A percentile compares a stretch with the other conserved stretches of the same genome.
phyloP scores from a whole-genome alignment of 2,797 vertebrate species.

The Acrossocheilus wenchowensis region DNA sequence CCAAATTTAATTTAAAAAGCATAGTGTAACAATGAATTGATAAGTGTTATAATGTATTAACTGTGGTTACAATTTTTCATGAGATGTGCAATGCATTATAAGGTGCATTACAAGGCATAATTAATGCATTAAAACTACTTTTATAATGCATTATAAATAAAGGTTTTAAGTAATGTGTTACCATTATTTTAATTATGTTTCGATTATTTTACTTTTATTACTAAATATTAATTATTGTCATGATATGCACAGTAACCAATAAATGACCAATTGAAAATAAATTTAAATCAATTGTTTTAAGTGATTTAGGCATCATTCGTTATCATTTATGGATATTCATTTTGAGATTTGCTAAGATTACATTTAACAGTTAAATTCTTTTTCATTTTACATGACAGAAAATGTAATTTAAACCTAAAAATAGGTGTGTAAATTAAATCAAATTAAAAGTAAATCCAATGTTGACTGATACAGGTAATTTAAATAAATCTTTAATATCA shows the following conservation, averaged over 20 bases:
- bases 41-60: not conserved
- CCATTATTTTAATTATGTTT: not conserved
- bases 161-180: not conserved
- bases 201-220: not conserved
- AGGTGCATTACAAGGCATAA: not conserved
- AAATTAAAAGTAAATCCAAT: not conserved
- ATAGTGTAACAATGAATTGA: not conserved
- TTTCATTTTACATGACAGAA: not conserved
- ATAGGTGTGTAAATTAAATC: not conserved
- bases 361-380: not conserved
- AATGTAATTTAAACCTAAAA: not conserved
- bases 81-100: not conserved
- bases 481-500: not conserved
- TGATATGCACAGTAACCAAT: not conserved
- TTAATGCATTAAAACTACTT: not conserved
- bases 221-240: not conserved
- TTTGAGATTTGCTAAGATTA: not conserved
- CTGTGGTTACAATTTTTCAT: not conserved
- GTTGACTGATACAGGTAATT: not conserved
- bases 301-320: not conserved
- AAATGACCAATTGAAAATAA: not conserved
- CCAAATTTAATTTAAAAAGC: not conserved
- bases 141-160: not conserved
- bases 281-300: not conserved
- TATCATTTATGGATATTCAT: not conserved